phyloP scores from a whole-genome alignment of 2,113 vertebrate genomes.

The Electrona antarctica region DNA sequence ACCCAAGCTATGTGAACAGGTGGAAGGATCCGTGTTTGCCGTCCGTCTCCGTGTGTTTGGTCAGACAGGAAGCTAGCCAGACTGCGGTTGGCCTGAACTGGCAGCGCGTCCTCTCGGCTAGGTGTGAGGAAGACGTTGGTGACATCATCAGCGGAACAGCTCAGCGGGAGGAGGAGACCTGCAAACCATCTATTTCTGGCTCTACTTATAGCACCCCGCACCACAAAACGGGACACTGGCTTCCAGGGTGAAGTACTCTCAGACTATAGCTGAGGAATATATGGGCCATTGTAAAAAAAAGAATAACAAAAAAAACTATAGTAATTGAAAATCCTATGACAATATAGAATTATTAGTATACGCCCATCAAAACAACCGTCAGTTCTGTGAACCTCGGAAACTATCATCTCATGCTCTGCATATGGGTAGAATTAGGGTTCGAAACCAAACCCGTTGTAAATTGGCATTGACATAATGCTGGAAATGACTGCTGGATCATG shows the following conservation, averaged over 20 bases:
- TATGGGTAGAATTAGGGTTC: background rate
- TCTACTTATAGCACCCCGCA: slow-evolving; percentile 33
- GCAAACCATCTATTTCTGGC: slow-evolving; percentile 46
- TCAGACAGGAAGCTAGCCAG: slow-evolving; percentile 77
- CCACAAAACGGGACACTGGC: slow-evolving; percentile 13
- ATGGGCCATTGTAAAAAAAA: background rate
- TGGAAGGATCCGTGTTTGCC: slow-evolving; percentile 62
- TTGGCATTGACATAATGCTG: slow-evolving; percentile 2
- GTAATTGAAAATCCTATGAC: background rate
- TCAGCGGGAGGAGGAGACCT: slow-evolving; percentile 22
- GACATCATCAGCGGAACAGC: slow-evolving; percentile 49
- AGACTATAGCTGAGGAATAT: background rate
- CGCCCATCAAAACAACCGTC: background rate
- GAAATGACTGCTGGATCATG: background rate
- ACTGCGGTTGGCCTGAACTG: slow-evolving; percentile 62
- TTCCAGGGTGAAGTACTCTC: background rate
- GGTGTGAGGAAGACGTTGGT: slow-evolving; percentile 62
- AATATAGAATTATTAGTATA: background rate
- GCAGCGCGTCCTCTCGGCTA: slow-evolving; percentile 56
- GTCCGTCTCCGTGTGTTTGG: slow-evolving; percentile 64
- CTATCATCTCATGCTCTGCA: background rate
- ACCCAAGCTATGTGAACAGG: slow-evolving; percentile 58
- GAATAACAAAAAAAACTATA: background rate
- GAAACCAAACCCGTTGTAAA: background rate
- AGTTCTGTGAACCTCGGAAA: background rate